Evolutionary conservation across 2,797 vertebrate genomes (phyloP).

Genomic region (Sebastolobus alascanus): DNA sequence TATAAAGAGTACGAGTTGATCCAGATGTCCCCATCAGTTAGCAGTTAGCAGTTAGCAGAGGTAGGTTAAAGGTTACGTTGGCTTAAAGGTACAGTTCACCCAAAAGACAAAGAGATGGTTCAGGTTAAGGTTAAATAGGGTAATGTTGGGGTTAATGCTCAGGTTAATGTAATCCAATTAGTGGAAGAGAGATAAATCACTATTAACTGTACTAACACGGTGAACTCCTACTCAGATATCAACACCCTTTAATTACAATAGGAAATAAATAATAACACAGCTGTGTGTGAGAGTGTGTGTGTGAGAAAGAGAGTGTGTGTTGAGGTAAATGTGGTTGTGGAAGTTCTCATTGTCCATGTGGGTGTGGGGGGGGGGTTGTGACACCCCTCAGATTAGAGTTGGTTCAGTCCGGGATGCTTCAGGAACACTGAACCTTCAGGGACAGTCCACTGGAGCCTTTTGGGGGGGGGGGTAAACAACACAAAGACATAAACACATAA

Average conservation of each 20-base stretch:
- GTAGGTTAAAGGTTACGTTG: neutral
- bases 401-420: slow-evolving; percentile 25
- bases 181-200: neutral
- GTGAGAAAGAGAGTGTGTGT: neutral
- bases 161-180: neutral
- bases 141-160: neutral
- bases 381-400: slow-evolving; percentile 3
- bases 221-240: neutral
- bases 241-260: neutral
- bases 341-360: neutral
- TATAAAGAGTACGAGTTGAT: neutral
- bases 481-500: neutral
- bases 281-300: no score
- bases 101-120: neutral
- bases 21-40: neutral
- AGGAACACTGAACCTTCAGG: slow-evolving; percentile 9
- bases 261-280: neutral
- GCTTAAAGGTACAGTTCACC: slow-evolving; percentile 2
- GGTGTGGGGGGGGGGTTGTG: neutral
- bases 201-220: neutral
- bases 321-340: slow-evolving; percentile 2
- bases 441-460: slow-evolving; percentile 22
- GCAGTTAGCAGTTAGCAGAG: neutral
- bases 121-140: neutral
- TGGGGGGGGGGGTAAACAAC: neutral